Percentiles rank a stretch among this genome's conserved stretches.
Conservation (phyloP, 2,888 invertebrate species). For the Agrotis exclamationis region DNA sequence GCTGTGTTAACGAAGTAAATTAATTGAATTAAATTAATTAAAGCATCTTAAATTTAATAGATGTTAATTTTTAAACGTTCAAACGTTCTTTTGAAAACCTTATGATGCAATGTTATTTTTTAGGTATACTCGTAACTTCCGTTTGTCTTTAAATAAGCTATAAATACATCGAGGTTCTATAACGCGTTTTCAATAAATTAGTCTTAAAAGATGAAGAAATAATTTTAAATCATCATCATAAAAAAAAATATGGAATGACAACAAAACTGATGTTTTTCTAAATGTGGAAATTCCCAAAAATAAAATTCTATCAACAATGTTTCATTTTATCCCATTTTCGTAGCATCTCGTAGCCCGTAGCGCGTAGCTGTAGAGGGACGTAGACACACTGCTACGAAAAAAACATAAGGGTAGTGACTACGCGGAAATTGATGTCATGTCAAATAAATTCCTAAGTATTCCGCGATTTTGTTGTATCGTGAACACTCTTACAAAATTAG, state of each 20-base stretch:
- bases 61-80: background rate
- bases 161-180: background rate
- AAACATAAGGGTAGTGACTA: conserved; percentile 5
- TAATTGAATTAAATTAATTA: background rate
- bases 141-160: background rate
- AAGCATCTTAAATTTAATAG: background rate
- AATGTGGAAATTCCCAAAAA: background rate
- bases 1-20: background rate
- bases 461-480: conserved; percentile 1
- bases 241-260: too few relatives aligned
- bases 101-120: background rate
- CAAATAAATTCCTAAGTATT: conserved; percentile 18
- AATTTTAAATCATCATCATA: background rate
- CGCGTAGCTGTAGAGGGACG: conserved; percentile 18
- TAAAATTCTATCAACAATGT: too few relatives aligned
- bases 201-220: background rate
- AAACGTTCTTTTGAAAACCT: background rate
- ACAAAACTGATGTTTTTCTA: too few relatives aligned
- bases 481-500: conserved; percentile 38
- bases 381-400: conserved; percentile 27
- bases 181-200: background rate
- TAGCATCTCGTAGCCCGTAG: conserved; percentile 45
- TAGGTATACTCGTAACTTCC: background rate
- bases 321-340: conserved; percentile 35
- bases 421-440: conserved; percentile 18